Conservation (phyloP, 2,888 invertebrate species). For the Ditula angustiorana region DNA sequence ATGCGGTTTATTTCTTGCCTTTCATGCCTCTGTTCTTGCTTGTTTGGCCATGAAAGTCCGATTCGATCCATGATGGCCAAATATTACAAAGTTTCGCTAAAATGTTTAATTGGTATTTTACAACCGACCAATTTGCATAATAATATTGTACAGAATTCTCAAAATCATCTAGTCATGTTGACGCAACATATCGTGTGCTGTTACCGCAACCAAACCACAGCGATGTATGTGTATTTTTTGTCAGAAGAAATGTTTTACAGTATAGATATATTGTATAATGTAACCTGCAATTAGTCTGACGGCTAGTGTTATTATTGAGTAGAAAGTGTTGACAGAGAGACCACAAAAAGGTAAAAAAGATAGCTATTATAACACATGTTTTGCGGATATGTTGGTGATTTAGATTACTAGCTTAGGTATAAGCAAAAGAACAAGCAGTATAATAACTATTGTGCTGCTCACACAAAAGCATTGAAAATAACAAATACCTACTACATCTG, state of each 20-base stretch:
- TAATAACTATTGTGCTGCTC: no score
- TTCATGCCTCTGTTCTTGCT: no score
- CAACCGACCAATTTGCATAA: not conserved
- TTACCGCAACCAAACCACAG: constrained; percentile 9
- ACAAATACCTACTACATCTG: no score
- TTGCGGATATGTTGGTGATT: no score
- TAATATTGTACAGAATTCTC: not conserved
- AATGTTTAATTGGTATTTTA: not conserved
- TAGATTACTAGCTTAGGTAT: no score
- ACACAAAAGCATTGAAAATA: no score
- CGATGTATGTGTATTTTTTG: constrained; percentile 19
- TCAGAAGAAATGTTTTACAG: constrained; percentile 25
- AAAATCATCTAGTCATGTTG: not conserved
- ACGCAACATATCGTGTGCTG: not conserved
- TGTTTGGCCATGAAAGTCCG: not conserved
- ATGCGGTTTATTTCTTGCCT: no score
- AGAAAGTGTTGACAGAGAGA: constrained; percentile 31
- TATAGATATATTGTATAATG: constrained; percentile 28
- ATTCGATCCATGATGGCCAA: not conserved
- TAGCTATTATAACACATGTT: not conserved
- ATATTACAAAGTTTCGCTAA: not conserved
- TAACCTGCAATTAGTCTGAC: constrained; percentile 22
- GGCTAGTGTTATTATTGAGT: constrained; percentile 22
- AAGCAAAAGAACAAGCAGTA: no score
- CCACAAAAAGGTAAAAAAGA: constrained; percentile 20